Evolutionary conservation across 2,888 invertebrate species (phyloP).

Genomic region (Leptinotarsa peninsularis): DNA sequence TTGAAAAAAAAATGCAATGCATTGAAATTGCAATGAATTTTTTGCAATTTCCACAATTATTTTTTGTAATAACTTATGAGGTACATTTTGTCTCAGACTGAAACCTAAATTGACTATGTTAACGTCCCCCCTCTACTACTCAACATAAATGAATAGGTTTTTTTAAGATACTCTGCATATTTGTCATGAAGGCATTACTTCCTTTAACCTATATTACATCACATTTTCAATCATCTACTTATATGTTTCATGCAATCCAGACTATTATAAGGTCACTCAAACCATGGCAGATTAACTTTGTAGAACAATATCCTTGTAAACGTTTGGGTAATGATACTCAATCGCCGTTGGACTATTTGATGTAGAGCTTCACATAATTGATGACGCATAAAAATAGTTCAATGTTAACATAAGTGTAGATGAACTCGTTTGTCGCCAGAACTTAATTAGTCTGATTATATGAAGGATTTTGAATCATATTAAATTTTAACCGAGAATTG

Average conservation of each 20-base stretch:
- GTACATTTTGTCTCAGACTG: no score
- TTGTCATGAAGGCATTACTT: neutral
- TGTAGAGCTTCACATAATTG: neutral
- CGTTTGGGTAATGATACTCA: conserved; percentile 2
- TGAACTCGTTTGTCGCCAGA: neutral
- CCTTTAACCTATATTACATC: neutral
- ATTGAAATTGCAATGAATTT: no score
- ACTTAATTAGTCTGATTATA: neutral
- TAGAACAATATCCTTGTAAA: conserved; percentile 9
- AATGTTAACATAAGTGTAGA: neutral
- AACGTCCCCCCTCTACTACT: no score
- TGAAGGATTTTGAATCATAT: neutral
- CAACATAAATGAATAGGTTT: neutral
- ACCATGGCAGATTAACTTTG: neutral
- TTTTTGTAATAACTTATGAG: no score
- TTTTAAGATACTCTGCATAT: neutral
- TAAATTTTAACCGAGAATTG: neutral
- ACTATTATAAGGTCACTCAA: neutral
- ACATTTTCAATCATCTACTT: neutral
- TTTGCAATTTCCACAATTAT: no score
- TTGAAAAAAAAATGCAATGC: no score
- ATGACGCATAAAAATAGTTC: conserved; percentile 1
- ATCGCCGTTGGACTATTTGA: neutral
- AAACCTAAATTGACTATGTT: no score
- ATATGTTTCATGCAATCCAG: neutral